phyloP scores from a whole-genome alignment of 2,888 invertebrate genomes.

The Hoplodrina blanda region DNA sequence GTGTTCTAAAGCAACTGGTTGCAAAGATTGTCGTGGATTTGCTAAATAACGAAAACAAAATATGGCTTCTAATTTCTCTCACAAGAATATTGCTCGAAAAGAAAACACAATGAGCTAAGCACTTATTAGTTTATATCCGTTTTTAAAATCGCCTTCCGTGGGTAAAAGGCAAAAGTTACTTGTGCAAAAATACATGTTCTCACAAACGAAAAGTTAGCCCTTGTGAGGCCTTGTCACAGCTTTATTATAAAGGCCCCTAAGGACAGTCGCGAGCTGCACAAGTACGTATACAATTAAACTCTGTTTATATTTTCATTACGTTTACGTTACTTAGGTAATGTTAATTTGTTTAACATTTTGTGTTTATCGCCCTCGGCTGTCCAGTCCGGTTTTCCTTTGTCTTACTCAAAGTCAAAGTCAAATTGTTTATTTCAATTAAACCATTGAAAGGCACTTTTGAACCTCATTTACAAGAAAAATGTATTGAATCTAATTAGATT shows the following conservation, averaged over 20 bases:
- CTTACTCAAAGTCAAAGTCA: not conserved
- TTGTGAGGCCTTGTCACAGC: not conserved
- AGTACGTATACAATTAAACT: not conserved
- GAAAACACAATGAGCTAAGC: too few species aligned
- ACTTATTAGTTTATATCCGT: not conserved
- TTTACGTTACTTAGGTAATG: conserved; percentile 10
- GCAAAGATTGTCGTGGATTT: not conserved
- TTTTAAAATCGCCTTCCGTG: not conserved
- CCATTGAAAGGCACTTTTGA: too few species aligned
- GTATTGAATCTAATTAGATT: too few species aligned
- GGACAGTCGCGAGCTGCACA: not conserved
- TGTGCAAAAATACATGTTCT: conserved; percentile 6
- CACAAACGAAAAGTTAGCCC: not conserved
- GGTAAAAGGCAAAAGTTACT: conserved; percentile 3
- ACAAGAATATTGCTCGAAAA: not conserved
- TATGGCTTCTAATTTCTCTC: not conserved
- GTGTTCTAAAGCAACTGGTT: not conserved
- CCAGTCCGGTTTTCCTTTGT: not conserved
- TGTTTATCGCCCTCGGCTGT: conserved; percentile 2
- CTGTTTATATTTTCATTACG: conserved; percentile 17
- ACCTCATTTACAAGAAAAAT: too few species aligned
- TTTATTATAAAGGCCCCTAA: not conserved
- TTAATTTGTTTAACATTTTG: conserved; percentile 31
- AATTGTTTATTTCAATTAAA: too few species aligned
- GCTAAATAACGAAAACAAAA: conserved; percentile 1